Evolutionary conservation across 2,888 invertebrate species (phyloP).

Genomic region (Andrena flavipes): DNA sequence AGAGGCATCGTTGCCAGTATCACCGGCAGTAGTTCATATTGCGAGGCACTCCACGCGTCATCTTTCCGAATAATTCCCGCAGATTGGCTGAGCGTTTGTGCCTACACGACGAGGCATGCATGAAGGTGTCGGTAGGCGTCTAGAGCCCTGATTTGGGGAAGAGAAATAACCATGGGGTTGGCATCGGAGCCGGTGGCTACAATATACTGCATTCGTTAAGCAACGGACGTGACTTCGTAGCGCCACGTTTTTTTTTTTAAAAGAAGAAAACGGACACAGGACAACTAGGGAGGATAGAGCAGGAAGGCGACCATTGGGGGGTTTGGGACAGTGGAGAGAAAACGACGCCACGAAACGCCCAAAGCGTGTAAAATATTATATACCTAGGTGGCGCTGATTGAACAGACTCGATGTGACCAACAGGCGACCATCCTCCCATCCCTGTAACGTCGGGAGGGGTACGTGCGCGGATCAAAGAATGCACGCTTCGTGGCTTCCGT

Average conservation of each 20-base stretch:
- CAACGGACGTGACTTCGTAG: slow-evolving; percentile 76
- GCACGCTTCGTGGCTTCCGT: slow-evolving; percentile 53
- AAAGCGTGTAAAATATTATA: slow-evolving; percentile 74
- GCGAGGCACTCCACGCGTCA: slow-evolving; percentile 68
- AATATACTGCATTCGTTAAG: slow-evolving; percentile 71
- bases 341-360: slow-evolving; percentile 60
- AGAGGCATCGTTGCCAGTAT: background rate
- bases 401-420: slow-evolving; percentile 50
- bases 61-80: slow-evolving; percentile 67
- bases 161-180: slow-evolving; percentile 55
- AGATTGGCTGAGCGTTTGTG: slow-evolving; percentile 73
- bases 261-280: slow-evolving; percentile 29
- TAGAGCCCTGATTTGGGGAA: slow-evolving; percentile 57
- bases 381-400: slow-evolving; percentile 66
- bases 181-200: slow-evolving; percentile 22
- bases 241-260: slow-evolving; percentile 49
- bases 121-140: slow-evolving; percentile 19
- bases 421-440: slow-evolving; percentile 4
- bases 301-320: slow-evolving; percentile 8
- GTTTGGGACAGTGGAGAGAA: background rate
- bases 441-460: slow-evolving; percentile 60
- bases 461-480: slow-evolving; percentile 75
- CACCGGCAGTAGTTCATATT: slow-evolving; percentile 15
- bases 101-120: slow-evolving; percentile 25
- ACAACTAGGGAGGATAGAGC: slow-evolving; percentile 6